Evolutionary conservation across 2,113 vertebrate genomes (phyloP), one percentile per base, ranked within the genome.

Genomic region (Tylochromis polylepis): DNA sequence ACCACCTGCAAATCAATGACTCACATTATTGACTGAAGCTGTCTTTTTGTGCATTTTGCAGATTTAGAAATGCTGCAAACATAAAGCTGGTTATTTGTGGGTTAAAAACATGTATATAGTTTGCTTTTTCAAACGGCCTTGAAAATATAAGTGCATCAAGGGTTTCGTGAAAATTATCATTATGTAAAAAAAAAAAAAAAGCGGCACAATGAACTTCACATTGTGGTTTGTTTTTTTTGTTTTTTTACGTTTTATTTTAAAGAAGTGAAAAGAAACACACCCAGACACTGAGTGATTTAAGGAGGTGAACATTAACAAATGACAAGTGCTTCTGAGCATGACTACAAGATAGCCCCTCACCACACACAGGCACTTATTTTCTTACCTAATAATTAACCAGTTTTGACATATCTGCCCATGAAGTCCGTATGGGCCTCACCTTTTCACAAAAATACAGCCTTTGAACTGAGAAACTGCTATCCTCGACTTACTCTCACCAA

Each of bases 391-490:
- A 58, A 36, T 55, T 88, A 87, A 90, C 67, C 82, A 72, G 58
- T 83, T 91, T 56, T 89, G 90, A 92, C 89, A 81, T 79, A 85
- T 88, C 79, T 90, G 85, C 84, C 72, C 83, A 29, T 24, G 84
- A 84, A 90, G 85, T 78, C 83, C 49, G 15, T 11, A 22, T 57
- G 56, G 79, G 6, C 67, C 83, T 94, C 90, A 93, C 90, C 91
- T 92, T 85, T 82, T 49, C 70, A 53, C 49, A 84, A 83, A 85
- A 82, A 53, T 56, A 46, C 36, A 29, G 62, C 59, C 91, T 95
- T 95, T 94, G 93, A 95, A 92, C 91, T 86, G 58, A 27, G 67
- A 85, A 53, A 58, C 31, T 31, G 31, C 85, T 38, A 86, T 90
- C 86, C 86, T 85, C 18, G 15, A 87, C 90, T 84, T 89, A 88